Conservation (phyloP, 2,797 vertebrate genomes). For the Forpus xanthops region DNA sequence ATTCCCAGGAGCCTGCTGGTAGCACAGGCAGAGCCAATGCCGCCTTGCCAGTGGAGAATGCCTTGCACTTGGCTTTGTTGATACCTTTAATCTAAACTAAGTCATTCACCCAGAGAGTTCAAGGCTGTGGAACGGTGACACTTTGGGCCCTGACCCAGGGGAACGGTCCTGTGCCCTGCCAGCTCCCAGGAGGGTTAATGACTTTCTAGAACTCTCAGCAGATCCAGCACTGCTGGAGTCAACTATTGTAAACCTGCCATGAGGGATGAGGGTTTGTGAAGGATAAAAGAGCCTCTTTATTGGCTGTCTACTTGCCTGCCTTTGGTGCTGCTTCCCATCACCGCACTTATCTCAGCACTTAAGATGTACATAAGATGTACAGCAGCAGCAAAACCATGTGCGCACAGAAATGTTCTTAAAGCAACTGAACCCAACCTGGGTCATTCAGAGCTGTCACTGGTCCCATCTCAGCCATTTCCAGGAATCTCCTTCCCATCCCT, state of each 20-base stretch:
- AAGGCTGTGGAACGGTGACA: conserved; percentile 27
- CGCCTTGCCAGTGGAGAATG: background rate
- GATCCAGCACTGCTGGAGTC: background rate
- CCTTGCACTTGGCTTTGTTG: conserved; percentile 39
- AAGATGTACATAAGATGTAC: background rate
- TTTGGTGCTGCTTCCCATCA: conserved; percentile 34
- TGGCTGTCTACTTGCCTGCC: conserved; percentile 28
- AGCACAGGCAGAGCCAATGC: background rate
- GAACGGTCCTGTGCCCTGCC: conserved; percentile 13
- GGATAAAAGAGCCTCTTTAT: conserved; percentile 32
- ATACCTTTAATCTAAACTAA: conserved; percentile 57
- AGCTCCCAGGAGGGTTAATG: background rate
- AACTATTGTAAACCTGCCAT: conserved; percentile 37
- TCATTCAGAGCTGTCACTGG: background rate
- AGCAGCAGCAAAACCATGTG: background rate
- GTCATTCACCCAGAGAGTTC: conserved; percentile 50
- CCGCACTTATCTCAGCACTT: background rate
- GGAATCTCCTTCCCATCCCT: background rate
- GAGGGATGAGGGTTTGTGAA: background rate
- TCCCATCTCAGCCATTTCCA: background rate
- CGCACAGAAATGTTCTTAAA: background rate
- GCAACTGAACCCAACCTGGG: background rate
- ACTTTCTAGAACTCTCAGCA: background rate
- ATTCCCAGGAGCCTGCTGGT: background rate
- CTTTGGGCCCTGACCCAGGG: conserved; percentile 22